Evolutionary conservation across 2,888 invertebrate genomes (phyloP), one percentile per base, ranked within the genome.

Genomic region (Lycophotia porphyrea): DNA sequence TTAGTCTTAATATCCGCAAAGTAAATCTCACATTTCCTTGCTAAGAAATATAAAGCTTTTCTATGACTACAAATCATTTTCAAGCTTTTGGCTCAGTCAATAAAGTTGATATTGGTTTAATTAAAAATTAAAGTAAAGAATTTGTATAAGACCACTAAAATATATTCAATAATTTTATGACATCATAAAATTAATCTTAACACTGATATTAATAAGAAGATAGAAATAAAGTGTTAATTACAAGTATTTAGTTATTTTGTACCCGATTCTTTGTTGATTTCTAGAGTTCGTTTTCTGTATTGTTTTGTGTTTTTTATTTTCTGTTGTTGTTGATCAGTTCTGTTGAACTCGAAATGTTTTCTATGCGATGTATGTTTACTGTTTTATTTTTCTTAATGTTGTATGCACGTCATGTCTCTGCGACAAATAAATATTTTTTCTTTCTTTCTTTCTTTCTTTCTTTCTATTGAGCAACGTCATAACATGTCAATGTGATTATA

Each of bases 141-240:
- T 77, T 66, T 13, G 36, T 60, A 60, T 47, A 47, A 18, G 11
- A 34, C 8, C 24, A 71, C 65, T 58, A 66, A 66, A 78, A 72
- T 74, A 9, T 55, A 44, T 74, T 78, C 36, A n/a, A 49, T 47
- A 60, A 65, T 74, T 78, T 65, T 71, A 78, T 34, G 55, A 55
- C 24, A 58, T 31, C 39, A 58, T 72, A 63, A 72, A 60, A 55
- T 68, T 13, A 36, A 78, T 74, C 21, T 39, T 49, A 39, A 60
- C 52, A 39, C 9, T 47, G 18, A 70, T 39, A 66, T 15, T 47
- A 47, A 3, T 47, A 24, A 8, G 31, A 42, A 47, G 24, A 44
- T 49, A 3, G 11, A 81, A 80, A 68, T 60, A 74, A 71, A 55
- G 55, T 65, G 39, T 55, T 74, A 31, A 65, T 71, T 67, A 7